Evolutionary conservation across 2,113 vertebrate genomes (phyloP), one percentile per base, ranked within the genome.

Genomic region (Poeciliopsis occidentalis): DNA sequence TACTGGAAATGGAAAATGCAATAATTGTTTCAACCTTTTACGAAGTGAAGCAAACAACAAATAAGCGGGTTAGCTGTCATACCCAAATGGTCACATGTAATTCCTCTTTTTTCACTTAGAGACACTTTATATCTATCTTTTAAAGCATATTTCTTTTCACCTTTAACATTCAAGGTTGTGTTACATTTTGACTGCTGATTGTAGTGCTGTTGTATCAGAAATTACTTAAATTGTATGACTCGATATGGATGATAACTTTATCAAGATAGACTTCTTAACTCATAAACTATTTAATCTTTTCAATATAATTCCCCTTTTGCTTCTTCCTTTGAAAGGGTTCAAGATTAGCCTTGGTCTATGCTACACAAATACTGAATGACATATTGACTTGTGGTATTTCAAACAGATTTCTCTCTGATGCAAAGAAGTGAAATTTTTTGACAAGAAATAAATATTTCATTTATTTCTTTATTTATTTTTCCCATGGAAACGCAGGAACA

Each of bases 291-390:
- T 71, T 71, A 80, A 76, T 75, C 15, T 78, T 79, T 61, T 70
- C 69, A 75, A 76, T 66, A 64, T 4, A 75, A 83, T 69, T 82
- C 27, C 74, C 77, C 32, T 30, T 70, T 68, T 60, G 60, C 44
- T 44, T 65, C 13, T 41, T 31, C 66, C 41, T 87, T 80, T 80
- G 72, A 85, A 60, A 71, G 80, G 70, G 67, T 70, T 84, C 2
- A 8, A 86, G 76, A 90, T 85, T 80, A 85, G 26, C 61, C 57
- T 77, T 79, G 60, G 51, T 82, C 54, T 83, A 51, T 61, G 74
- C 78, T 71, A 84, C 65, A 84, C 34, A 87, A 88, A 85, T 83
- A 64, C 72, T 74, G 83, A 88, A 88, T 87, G 34, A 83, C 70
- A 75, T 86, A 88, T 90, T 91, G 90, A 90, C 86, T 85, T 51